Evolutionary conservation across 37 sponge, comb jelly and placozoan species (phyloP).

Genomic region (Lycopodina hypogea): DNA sequence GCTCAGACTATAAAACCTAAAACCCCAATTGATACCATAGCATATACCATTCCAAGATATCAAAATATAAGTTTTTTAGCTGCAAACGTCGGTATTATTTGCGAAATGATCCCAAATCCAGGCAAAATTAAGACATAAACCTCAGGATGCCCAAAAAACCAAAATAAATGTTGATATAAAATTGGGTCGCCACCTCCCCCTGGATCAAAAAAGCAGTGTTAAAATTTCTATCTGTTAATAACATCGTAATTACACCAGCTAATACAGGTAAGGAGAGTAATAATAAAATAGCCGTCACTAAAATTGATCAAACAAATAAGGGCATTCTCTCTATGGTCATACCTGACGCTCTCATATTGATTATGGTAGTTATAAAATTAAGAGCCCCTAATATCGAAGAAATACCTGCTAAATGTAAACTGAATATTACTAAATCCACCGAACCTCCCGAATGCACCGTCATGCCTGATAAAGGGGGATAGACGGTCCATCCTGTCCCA

Average conservation of each 20-base stretch:
- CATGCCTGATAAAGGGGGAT: constrained; percentile 72
- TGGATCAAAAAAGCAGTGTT: constrained; percentile 91
- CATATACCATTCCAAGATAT: constrained; percentile 87
- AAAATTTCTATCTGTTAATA: constrained; percentile 87
- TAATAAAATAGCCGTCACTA: constrained; percentile 76
- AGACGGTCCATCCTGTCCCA: constrained; percentile 81
- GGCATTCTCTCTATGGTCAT: constrained; percentile 67
- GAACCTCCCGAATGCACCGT: constrained; percentile 72
- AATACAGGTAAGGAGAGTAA: constrained; percentile 87
- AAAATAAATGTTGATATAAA: constrained; percentile 91
- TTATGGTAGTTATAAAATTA: constrained; percentile 85
- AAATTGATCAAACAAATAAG: constrained; percentile 85
- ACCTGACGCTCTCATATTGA: constrained; percentile 83
- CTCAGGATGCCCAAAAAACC: constrained; percentile 91
- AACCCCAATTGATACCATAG: constrained; percentile 85
- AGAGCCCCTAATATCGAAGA: constrained; percentile 78
- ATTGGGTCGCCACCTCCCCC: constrained; percentile 91
- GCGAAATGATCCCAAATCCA: constrained; percentile 86
- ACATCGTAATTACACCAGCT: constrained; percentile 86
- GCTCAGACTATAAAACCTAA: constrained; percentile 92
- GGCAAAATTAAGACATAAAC: constrained; percentile 88
- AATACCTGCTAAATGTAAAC: constrained; percentile 78
- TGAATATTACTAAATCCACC: constrained; percentile 79
- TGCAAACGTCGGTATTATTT: constrained; percentile 70
- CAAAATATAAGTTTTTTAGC: constrained; percentile 88